These are phyloP conservation scores for Drosophila biarmipes DNA, from an alignment of 1,140 invertebrate genomes.

Conservation along the genomic window DNA sequence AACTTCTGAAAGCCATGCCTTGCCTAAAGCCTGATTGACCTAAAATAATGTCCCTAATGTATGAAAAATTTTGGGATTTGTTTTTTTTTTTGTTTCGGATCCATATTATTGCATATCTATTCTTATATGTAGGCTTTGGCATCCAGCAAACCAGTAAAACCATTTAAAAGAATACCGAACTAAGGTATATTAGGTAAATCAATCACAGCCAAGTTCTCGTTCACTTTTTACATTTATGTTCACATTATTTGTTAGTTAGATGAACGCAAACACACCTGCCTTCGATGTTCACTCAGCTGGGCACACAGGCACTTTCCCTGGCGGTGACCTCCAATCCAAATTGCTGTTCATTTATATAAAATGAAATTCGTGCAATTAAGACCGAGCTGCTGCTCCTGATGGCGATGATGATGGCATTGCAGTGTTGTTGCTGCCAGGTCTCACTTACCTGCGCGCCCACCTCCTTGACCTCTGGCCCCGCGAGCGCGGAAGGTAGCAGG, in stretches of 20 bases:
- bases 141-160: too few relatives aligned
- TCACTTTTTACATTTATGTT: background rate
- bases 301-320: constrained; percentile 45
- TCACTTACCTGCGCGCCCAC: constrained; percentile 25
- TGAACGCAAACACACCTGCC: background rate
- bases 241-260: background rate
- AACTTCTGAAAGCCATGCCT: too few relatives aligned
- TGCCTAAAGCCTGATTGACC: too few relatives aligned
- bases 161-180: too few relatives aligned
- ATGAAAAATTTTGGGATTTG: too few relatives aligned
- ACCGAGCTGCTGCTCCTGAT: constrained; percentile 43
- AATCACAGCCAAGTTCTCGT: background rate
- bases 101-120: too few relatives aligned
- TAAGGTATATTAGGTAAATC: too few relatives aligned
- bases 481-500: constrained; percentile 16
- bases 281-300: background rate
- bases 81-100: too few relatives aligned
- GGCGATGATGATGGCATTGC: constrained; percentile 31
- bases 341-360: constrained; percentile 83
- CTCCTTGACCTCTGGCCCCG: constrained; percentile 24
- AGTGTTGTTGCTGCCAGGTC: constrained; percentile 13
- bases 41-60: too few relatives aligned
- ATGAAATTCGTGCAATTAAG: constrained; percentile 83
- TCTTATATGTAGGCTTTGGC: too few relatives aligned
- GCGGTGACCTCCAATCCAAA: constrained; percentile 60